Conservation (phyloP, 2,888 invertebrate genomes). For the Rhabditoides inermis region DNA sequence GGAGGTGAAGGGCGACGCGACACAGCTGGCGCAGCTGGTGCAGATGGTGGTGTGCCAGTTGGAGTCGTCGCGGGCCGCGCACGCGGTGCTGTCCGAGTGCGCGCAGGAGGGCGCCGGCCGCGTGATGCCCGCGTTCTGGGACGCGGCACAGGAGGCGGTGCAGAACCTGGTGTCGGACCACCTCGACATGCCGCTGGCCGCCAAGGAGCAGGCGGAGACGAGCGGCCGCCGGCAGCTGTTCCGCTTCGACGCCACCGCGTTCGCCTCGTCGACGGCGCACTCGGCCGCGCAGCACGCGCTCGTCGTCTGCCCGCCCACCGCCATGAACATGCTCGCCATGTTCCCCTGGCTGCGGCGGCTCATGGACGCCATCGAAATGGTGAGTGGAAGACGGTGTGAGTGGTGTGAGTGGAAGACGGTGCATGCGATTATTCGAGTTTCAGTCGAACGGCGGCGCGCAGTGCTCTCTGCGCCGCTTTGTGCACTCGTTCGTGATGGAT, state of each 20-base stretch:
- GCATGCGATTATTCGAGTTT: no score
- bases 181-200: constrained; percentile 36
- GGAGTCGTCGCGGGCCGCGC: constrained; percentile 22
- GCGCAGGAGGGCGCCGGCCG: no score
- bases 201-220: constrained; percentile 9
- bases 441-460: no score
- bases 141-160: constrained; percentile 31
- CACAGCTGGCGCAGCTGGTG: constrained; percentile 35
- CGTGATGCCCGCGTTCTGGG: constrained; percentile 44
- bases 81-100: constrained; percentile 17
- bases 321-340: constrained; percentile 62
- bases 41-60: constrained; percentile 33
- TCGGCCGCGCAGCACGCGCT: constrained; percentile 25
- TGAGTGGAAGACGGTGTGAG: constrained; percentile 23
- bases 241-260: constrained; percentile 41
- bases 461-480: constrained; percentile 60
- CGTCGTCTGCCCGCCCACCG: constrained; percentile 61
- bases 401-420: constrained; percentile 8
- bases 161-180: constrained; percentile 39
- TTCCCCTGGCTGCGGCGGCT: constrained; percentile 76
- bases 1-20: constrained; percentile 27
- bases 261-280: constrained; percentile 18
- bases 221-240: constrained; percentile 15
- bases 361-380: constrained; percentile 71
- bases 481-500: constrained; percentile 77